These are phyloP conservation scores for Alligator mississippiensis DNA, from an alignment of 2,113 vertebrate genomes.

Conservation along the genomic window DNA sequence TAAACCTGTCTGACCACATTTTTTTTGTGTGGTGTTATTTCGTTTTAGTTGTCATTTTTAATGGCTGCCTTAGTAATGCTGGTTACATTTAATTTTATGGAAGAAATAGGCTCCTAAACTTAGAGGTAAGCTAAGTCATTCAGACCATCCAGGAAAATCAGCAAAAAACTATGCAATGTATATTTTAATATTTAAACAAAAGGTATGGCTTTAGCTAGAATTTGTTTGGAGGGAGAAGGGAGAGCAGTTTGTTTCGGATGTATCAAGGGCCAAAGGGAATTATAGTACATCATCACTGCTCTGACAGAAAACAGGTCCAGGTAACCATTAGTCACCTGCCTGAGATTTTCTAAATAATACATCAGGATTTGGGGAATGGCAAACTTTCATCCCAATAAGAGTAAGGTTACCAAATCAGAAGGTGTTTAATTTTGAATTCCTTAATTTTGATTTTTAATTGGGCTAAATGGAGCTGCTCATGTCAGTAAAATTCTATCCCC, in stretches of 20 bases:
- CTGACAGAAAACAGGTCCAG: conserved; percentile 1
- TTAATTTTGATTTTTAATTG: neutral
- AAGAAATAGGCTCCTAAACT: conserved; percentile 52
- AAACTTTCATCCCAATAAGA: neutral
- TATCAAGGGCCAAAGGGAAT: conserved; percentile 14
- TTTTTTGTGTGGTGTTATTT: neutral
- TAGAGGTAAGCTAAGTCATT: neutral
- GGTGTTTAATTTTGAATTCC: neutral
- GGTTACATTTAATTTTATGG: conserved; percentile 36
- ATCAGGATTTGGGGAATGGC: neutral
- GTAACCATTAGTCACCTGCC: neutral
- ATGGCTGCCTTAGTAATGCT: conserved; percentile 50
- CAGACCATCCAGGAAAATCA: conserved; percentile 41
- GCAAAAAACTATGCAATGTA: conserved; percentile 37
- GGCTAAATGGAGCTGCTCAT: neutral
- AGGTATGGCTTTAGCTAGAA: conserved; percentile 39
- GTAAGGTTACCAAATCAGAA: neutral
- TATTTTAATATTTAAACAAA: conserved; percentile 40
- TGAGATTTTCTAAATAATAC: neutral
- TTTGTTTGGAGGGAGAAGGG: neutral
- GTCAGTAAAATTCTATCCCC: neutral
- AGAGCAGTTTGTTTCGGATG: neutral
- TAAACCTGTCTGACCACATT: neutral
- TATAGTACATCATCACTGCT: neutral
- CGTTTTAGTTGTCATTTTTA: conserved; percentile 44